Conservation (phyloP, 2,888 invertebrate genomes). For the Drosophila peninsularis region DNA sequence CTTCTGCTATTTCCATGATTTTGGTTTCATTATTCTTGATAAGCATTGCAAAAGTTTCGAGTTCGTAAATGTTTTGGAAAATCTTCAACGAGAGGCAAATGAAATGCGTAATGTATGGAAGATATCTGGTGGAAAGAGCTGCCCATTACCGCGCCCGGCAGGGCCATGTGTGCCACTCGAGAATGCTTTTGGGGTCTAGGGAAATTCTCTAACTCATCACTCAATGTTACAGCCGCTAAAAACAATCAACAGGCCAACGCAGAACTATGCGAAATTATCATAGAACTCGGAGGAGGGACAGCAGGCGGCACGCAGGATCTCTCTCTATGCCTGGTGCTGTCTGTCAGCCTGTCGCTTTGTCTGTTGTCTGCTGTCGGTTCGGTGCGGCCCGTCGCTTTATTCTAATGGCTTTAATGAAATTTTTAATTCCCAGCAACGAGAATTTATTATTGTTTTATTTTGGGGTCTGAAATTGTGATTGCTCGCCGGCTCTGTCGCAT, state of each 20-base stretch:
- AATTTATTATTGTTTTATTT: constrained; percentile 81
- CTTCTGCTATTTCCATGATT: background rate
- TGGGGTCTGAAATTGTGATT: constrained; percentile 37
- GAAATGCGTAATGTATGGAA: constrained; percentile 41
- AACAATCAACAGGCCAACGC: constrained; percentile 68
- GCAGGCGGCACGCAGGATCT: background rate
- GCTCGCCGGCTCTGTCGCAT: constrained; percentile 35
- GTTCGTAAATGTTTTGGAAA: constrained; percentile 67
- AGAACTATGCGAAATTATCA: constrained; percentile 62
- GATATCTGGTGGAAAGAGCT: constrained; percentile 8
- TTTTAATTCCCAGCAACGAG: constrained; percentile 80
- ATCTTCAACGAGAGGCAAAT: constrained; percentile 44
- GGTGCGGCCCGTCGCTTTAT: constrained; percentile 49
- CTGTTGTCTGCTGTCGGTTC: constrained; percentile 53
- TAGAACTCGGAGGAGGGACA: constrained; percentile 1
- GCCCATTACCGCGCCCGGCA: constrained; percentile 24
- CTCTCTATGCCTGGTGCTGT: constrained; percentile 5
- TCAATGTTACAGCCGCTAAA: constrained; percentile 70
- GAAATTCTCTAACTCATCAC: constrained; percentile 64
- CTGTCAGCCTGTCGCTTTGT: constrained; percentile 26
- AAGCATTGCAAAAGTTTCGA: constrained; percentile 53
- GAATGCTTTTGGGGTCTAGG: constrained; percentile 5
- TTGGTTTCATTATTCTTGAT: constrained; percentile 32
- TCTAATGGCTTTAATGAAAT: constrained; percentile 84
- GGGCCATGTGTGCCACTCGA: constrained; percentile 48